Evolutionary conservation across 2,888 invertebrate genomes (phyloP).

Genomic region (Psylliodes chrysocephalus): DNA sequence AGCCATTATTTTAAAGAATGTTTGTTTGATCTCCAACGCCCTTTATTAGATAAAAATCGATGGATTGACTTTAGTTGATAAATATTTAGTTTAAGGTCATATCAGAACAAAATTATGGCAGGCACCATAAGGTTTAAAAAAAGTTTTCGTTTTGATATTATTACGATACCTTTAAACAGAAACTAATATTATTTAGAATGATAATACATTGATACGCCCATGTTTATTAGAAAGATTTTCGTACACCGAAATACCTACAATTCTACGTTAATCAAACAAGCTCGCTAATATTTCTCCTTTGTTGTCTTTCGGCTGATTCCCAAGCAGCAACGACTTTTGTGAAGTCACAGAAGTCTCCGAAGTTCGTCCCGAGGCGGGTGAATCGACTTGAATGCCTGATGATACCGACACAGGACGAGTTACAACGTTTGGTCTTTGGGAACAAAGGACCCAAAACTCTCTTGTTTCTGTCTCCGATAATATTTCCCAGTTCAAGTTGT

Average conservation of each 20-base stretch:
- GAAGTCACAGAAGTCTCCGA: slow-evolving; percentile 22
- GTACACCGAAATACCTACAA: slow-evolving; percentile 10
- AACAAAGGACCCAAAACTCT: slow-evolving; percentile 17
- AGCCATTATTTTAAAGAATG: too few species aligned
- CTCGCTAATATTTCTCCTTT: slow-evolving; percentile 31
- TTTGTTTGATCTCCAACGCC: too few species aligned
- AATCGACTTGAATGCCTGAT: slow-evolving; percentile 26
- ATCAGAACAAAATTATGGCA: too few species aligned
- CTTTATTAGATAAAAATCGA: too few species aligned
- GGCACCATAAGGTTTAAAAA: too few species aligned
- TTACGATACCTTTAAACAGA: too few species aligned
- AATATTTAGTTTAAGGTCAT: too few species aligned
- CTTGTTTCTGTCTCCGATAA: slow-evolving; percentile 5
- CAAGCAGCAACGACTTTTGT: slow-evolving; percentile 25
- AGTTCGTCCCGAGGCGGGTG: slow-evolving; percentile 13
- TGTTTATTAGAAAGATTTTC: neutral
- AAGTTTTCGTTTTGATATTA: too few species aligned
- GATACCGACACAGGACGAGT: slow-evolving; percentile 13
- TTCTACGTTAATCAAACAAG: slow-evolving; percentile 34
- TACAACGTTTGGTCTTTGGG: slow-evolving; percentile 17
- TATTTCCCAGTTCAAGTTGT: neutral
- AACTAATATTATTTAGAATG: too few species aligned
- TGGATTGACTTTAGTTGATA: too few species aligned
- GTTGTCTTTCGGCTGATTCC: slow-evolving; percentile 34
- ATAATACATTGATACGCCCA: neutral